Evolutionary conservation across 2,113 vertebrate genomes (phyloP), one percentile per base, ranked within the genome.

Genomic region (Paramormyrops kingsleyae): DNA sequence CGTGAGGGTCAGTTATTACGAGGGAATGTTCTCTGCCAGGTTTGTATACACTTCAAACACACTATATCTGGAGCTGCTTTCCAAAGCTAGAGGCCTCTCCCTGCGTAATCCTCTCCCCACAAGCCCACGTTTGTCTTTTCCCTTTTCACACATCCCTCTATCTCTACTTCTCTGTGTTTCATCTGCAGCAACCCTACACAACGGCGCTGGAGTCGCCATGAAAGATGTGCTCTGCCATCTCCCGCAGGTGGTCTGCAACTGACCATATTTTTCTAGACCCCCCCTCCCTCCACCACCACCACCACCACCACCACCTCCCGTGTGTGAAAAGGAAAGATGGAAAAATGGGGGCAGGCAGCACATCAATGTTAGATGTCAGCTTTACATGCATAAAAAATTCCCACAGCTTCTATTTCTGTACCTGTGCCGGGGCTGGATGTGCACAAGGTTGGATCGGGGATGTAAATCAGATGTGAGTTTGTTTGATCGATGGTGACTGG

Each of bases 391-490:
- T 84, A 84, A 47, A 46, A 47, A n/a, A 84, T 47, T n/a, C 6
- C 83, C 74, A 59, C 47, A n/a, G 66, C 46, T 39, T 46, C 83
- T 87, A 49, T 83, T 89, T 84, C 39, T 39, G 46, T 46, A 77
- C 27, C 90, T 52, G 31, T 88, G 13, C 62, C 24, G 2, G 19
- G 35, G n/a, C n/a, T 87, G 59, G 49, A 52, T 27, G 39, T 27
- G 15, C 83, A 50, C 59, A 39, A 77, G 83, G 47, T 84, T 89
- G 88, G 27, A 90, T 86, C 9, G 77, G 86, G 42, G 88, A 27
- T 89, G 47, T 77, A 89, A 85, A 88, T 91, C 66, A 89, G 59
- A 42, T 91, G 24, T 83, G 56, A 56, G 44, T 31, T 24, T 89
- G 88, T 90, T 83, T 83, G 88, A 91, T 77, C 49, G 24, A 39